Conservation (phyloP, 2,113 vertebrate genomes). For the Corythornis vintsioides region DNA sequence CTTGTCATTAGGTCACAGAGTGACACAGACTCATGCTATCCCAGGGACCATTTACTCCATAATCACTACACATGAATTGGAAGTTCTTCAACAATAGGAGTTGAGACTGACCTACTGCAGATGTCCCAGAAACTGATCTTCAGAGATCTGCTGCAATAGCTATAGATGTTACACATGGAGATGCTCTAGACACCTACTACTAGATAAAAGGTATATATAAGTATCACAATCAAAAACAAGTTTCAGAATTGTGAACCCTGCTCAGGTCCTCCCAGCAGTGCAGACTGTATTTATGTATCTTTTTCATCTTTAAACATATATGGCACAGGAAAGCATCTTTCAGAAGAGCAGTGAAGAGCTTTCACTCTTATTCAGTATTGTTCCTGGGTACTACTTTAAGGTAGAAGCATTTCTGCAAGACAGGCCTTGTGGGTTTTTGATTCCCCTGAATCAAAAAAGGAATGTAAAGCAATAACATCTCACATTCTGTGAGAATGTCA, state of each 20-base stretch:
- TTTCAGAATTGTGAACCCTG: not conserved
- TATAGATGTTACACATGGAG: not conserved
- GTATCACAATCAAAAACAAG: not conserved
- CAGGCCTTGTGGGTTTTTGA: not conserved
- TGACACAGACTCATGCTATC: not conserved
- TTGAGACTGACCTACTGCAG: not conserved
- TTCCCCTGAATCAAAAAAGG: not conserved
- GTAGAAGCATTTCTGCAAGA: not conserved
- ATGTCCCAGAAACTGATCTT: not conserved
- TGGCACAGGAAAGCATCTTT: not conserved
- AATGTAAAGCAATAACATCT: not conserved
- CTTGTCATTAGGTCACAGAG: conserved; percentile 1
- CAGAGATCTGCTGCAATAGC: not conserved
- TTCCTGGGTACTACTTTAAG: not conserved
- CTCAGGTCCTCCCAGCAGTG: not conserved
- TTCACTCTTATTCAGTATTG: not conserved
- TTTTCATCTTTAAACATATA: conserved; percentile 6
- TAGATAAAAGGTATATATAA: not conserved
- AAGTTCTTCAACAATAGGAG: not conserved
- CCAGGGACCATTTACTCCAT: not conserved
- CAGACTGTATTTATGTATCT: not conserved
- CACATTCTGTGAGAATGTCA: not conserved
- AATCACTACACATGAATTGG: not conserved
- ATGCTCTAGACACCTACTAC: not conserved
- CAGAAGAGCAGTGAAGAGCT: not conserved